Base-by-base conservation (phyloP, 2,113 vertebrate genomes). In the Prionailurus bengalensis region DNA sequence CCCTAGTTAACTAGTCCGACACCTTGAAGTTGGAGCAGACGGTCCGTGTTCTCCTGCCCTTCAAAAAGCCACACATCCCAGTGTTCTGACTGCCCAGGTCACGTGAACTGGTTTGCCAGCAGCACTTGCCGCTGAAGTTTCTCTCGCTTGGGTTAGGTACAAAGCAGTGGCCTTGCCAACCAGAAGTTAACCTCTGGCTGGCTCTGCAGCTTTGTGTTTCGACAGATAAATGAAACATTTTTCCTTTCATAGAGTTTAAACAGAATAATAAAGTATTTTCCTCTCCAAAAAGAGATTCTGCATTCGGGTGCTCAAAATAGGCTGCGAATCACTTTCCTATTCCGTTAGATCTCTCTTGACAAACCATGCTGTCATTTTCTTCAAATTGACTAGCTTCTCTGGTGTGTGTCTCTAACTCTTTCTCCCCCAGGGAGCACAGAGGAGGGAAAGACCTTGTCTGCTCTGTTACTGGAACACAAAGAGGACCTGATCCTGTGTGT, bases 231-330 rank as follows among this genome's bases (percentile, higher is more conserved):
- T 98, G 98, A 99, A 98, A 97, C 95, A 11, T 98, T 99, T 98
- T 99, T 98, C 97, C 98, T 99, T 99, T 99, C 98, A 98, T 97
- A 97, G 95, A 98, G 98, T 99, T 99, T 98, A 99, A 99, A 99
- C 98, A 97, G 99, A 99, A 99, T 99, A 98, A 97, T 93, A 98
- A 99, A 99, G 98, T 98, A 97, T 98, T 98, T 98, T 98, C 96
- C 96, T 98, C 97, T 98, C 93, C 98, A 96, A 95, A 95, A 97
- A 94, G 96, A 97, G 94, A 87, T 95, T 96, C 97, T 97, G 95
- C 91, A 94, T 98, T 95, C 88, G 87, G 94, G 97, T 98, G 97
- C 97, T 97, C 93, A 85, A 97, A 97, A 98, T 97, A 97, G 98
- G 98, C 96, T 42, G 92, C 92, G 87, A 91, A 94, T 87, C 94